Evolutionary conservation across 2,888 invertebrate species (phyloP), one percentile per base, ranked within the genome.

Genomic region (Panzeria rudis): DNA sequence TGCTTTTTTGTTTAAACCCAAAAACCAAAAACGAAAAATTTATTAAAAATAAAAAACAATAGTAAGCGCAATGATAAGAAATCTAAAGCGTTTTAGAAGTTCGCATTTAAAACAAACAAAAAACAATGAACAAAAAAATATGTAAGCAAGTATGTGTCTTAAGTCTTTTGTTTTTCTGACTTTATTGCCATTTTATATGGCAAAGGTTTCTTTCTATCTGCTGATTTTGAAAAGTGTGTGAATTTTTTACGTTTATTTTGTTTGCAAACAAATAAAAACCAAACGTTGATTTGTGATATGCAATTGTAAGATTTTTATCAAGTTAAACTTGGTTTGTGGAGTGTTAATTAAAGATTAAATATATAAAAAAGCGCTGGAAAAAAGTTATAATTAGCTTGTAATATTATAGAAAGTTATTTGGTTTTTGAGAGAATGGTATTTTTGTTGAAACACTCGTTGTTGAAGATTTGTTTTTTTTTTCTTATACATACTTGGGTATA

Each of bases 11-110:
- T 38, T 13, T 17, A 13, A 20, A 32, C 54, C 15, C 25, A 35
- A 47, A 17, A 29, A n/a, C n/a, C 5, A 69, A 4, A 44, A 76
- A 44, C 7, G 50, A 38, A 47, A 50, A n/a, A 35, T 1, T 9
- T 23, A 71, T 41, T n/a, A 9, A 29, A 47, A 59, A 15, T 32
- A 44, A 38, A 35, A 6, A 35, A 44, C 4, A 38, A 54, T 6
- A 61, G 75, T 71, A 64, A 77, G 38, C 64, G 29, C 56, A 71
- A 15, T 82, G 69, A 82, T 83, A 83, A 77, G 32, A 66, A 64
- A 82, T 82, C 76, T 76, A 66, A 76, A 72, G 29, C 61, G 82
- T 44, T 82, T 50, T 56, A 47, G 50, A 73, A 71, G 44, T 64
- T 69, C 15, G 32, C 3, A n/a, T 35, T 44, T 17, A 2, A 5